Base-by-base conservation (phyloP, 2,797 vertebrate species). In the Danio albolineatus region DNA sequence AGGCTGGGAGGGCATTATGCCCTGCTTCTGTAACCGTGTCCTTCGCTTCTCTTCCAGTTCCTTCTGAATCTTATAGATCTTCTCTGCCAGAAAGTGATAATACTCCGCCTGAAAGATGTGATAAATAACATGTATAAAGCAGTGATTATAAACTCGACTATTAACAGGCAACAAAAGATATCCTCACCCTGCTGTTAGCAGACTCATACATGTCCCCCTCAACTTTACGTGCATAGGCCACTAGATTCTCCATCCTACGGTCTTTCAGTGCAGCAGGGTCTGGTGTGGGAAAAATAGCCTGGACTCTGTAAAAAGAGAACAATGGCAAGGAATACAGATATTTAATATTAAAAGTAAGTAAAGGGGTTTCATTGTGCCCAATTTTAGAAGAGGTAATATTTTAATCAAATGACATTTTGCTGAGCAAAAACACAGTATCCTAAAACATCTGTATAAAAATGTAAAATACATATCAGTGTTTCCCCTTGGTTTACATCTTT, bases 131-230 rank as follows among this genome's bases (percentile, higher is more conserved):
- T 28, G 36, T 17, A 41, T 66, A 48, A 73, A 73, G 16, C 36
- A 21, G 19, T 1, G n/a, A 66, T 14, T 44, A 41, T 21, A 57
- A 65, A 10, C 13, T 38, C 5, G 66, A 44, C 6, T 4, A 59
- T 14, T 4, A 14, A 46, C 44, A 62, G 10, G 1, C 28, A 53
- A 48, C 5, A 44, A n/a, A 14, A 14, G 41, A n/a, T 44, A 21
- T 12, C 39, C 95, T 93, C 91, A 99, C 98, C 93, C 97, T 94
- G 88, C 95, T 98, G 90, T 98, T 99, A 66, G 97, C 97, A 0
- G 97, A 98, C 88, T 99, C 97, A 76, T 99, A 99, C 97, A 98
- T 99, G 87, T 98, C 97, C 0, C 98, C 97, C 91, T 99, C 98
- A 66, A 99, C 97, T 87, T 99, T 99, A 87, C 95, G 94, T 72